Conservation (phyloP, 2,888 invertebrate genomes). For the Nomada hirtipes region DNA sequence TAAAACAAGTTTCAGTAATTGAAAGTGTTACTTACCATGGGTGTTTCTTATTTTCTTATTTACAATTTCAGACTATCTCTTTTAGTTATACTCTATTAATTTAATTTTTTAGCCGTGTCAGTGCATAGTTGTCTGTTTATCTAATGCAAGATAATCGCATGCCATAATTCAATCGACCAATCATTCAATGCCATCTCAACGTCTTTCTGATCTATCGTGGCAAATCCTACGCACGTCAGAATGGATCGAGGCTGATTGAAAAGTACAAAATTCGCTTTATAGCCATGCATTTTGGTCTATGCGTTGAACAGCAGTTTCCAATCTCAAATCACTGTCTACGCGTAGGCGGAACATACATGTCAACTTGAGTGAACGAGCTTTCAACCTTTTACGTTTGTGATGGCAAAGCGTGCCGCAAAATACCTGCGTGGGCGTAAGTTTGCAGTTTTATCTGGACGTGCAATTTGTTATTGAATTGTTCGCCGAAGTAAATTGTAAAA, state of each 20-base stretch:
- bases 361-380: conserved; percentile 66
- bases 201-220: conserved; percentile 3
- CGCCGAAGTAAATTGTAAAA: conserved; percentile 25
- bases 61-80: no score
- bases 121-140: neutral
- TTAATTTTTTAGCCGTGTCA: neutral
- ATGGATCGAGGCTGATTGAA: conserved; percentile 17
- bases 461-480: conserved; percentile 52
- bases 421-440: conserved; percentile 55
- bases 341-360: conserved; percentile 46
- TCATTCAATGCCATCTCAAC: conserved; percentile 21
- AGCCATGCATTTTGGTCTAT: conserved; percentile 20
- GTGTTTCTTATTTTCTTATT: no score
- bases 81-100: neutral
- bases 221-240: conserved; percentile 24
- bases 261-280: conserved; percentile 48
- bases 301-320: conserved; percentile 53
- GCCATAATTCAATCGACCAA: neutral
- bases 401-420: conserved; percentile 63
- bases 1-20: no score
- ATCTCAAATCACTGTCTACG: conserved; percentile 62
- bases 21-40: no score
- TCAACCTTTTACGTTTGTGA: conserved; percentile 63
- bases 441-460: conserved; percentile 47
- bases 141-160: neutral